phyloP scores from a whole-genome alignment of 2,888 invertebrate species.

The Gryllus longicercus region DNA sequence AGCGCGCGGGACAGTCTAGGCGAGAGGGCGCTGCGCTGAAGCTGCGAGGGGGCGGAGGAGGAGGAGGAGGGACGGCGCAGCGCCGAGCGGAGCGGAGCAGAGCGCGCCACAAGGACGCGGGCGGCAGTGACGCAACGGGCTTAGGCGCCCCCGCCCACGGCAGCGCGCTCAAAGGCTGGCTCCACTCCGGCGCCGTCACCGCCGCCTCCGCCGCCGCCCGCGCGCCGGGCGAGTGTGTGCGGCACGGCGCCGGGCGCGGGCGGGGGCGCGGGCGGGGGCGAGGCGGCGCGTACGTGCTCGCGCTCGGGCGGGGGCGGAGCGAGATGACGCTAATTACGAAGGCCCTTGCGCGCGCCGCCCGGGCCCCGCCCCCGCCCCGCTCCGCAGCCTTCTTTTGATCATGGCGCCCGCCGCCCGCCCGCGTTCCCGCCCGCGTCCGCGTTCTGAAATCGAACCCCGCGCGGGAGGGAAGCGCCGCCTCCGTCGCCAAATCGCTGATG shows the following conservation, averaged over 20 bases:
- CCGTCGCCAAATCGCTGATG: not conserved
- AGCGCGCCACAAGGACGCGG: too few relatives aligned
- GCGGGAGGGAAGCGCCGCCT: not conserved
- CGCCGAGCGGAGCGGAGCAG: too few relatives aligned
- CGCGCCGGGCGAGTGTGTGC: not conserved
- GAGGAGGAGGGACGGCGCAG: too few relatives aligned
- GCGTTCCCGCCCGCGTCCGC: not conserved
- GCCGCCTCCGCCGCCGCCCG: not conserved
- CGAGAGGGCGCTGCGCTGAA: too few relatives aligned
- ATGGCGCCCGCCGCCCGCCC: not conserved
- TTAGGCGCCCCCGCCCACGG: too few relatives aligned
- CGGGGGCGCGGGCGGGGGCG: not conserved
- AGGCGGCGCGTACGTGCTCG: not conserved
- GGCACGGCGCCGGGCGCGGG: not conserved
- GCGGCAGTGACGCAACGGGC: too few relatives aligned
- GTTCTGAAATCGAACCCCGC: not conserved
- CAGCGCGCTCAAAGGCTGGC: too few relatives aligned
- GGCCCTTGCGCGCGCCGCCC: not conserved
- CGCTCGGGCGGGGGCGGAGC: not conserved
- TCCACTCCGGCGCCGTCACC: not conserved
- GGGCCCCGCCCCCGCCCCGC: not conserved
- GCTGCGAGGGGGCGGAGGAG: too few relatives aligned
- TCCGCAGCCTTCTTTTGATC: not conserved
- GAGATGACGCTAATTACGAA: slow-evolving; percentile 9
- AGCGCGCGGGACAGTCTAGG: too few relatives aligned